Conservation (phyloP, 1,140 invertebrate genomes). For the Papilio dardanus region DNA sequence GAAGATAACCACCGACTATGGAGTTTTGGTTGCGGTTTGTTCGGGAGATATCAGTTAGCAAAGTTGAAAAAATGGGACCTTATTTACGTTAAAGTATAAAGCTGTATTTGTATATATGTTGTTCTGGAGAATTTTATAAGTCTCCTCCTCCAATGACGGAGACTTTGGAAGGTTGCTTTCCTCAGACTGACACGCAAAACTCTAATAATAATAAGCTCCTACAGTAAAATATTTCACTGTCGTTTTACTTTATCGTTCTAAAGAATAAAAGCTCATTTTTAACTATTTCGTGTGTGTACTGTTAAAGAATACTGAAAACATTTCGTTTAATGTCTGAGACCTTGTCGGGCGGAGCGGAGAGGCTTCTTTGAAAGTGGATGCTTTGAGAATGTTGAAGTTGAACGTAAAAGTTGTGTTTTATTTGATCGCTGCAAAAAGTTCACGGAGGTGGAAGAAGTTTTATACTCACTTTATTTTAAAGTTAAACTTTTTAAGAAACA, state of each 20-base stretch:
- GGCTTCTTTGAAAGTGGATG: constrained; percentile 3
- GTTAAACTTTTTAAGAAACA: not conserved
- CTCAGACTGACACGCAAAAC: too few relatives aligned
- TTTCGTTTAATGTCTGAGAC: constrained; percentile 13
- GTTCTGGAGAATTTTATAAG: too few relatives aligned
- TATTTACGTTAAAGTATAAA: too few relatives aligned
- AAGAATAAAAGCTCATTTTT: not conserved
- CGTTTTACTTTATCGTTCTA: not conserved
- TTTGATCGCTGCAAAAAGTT: constrained; percentile 12
- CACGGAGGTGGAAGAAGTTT: constrained; percentile 13
- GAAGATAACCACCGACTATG: too few relatives aligned
- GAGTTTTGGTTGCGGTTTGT: too few relatives aligned
- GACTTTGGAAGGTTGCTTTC: too few relatives aligned
- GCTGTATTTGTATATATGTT: too few relatives aligned
- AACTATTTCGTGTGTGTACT: not conserved
- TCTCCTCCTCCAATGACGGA: too few relatives aligned
- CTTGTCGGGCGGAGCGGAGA: not conserved
- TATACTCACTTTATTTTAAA: not conserved
- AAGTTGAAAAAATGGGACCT: too few relatives aligned
- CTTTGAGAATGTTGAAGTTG: constrained; percentile 21
- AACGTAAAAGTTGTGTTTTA: constrained; percentile 25
- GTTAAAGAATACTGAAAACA: constrained; percentile 4
- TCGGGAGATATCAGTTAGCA: too few relatives aligned
- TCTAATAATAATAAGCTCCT: too few relatives aligned
- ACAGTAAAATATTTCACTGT: not conserved